Percentiles rank a stretch among this genome's conserved stretches.
These are phyloP conservation scores for Cerastoderma edule DNA, from an alignment of 2,888 invertebrate species.

Conservation along the genomic window DNA sequence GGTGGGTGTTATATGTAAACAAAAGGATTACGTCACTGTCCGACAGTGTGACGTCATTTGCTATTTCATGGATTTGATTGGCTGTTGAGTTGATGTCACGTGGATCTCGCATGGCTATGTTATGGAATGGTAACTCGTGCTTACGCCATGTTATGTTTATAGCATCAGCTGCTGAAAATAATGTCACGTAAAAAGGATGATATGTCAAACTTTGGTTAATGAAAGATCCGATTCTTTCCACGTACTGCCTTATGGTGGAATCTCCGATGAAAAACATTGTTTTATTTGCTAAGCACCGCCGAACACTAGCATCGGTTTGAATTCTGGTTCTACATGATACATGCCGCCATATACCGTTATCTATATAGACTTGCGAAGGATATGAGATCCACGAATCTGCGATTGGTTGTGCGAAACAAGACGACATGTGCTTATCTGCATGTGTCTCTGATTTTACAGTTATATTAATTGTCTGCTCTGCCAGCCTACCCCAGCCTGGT, in stretches of 20 bases:
- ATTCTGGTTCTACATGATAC: neutral
- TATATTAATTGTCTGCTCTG: neutral
- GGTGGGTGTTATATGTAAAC: conserved; percentile 38
- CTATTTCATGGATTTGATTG: conserved; percentile 23
- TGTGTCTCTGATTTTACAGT: neutral
- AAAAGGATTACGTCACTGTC: conserved; percentile 35
- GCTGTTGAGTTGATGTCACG: conserved; percentile 25
- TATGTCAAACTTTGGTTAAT: neutral
- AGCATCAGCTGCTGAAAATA: conserved; percentile 16
- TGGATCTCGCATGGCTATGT: conserved; percentile 22
- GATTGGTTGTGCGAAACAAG: neutral
- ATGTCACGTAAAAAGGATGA: neutral
- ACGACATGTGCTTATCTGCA: neutral
- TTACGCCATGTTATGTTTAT: conserved; percentile 39
- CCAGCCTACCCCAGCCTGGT: conserved; percentile 28
- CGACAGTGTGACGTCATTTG: conserved; percentile 4
- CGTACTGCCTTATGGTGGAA: conserved; percentile 53
- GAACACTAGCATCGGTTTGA: neutral
- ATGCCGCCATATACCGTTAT: conserved; percentile 4
- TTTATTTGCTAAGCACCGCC: conserved; percentile 45
- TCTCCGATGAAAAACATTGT: conserved; percentile 44
- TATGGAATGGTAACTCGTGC: conserved; percentile 52
- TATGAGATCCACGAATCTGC: conserved; percentile 26
- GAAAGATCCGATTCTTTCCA: conserved; percentile 22
- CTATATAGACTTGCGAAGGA: conserved; percentile 32